Evolutionary conservation across 2,888 invertebrate species (phyloP).

Genomic region (Busseola fusca): DNA sequence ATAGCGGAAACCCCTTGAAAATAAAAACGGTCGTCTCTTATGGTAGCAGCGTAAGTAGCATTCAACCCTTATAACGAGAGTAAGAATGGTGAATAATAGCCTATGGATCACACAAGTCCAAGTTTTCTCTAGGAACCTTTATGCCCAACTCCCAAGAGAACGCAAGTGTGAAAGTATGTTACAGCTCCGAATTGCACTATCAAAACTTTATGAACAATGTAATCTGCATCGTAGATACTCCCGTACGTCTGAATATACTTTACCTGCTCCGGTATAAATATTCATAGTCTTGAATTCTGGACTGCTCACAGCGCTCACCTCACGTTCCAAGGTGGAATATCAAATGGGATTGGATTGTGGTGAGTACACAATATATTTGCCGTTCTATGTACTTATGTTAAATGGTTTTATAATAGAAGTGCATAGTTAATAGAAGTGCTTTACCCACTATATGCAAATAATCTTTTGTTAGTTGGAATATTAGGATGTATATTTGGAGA

Average conservation of each 20-base stretch:
- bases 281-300: constrained; percentile 61
- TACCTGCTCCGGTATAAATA: constrained; percentile 52
- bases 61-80: background rate
- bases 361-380: constrained; percentile 54
- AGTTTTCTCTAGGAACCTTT: background rate
- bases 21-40: background rate
- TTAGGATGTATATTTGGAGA: too few relatives aligned
- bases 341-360: constrained; percentile 60
- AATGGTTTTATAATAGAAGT: constrained; percentile 30
- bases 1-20: background rate
- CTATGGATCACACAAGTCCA: background rate
- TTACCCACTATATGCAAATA: background rate
- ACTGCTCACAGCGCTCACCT: constrained; percentile 57
- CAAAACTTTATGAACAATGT: constrained; percentile 58
- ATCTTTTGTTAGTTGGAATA: background rate
- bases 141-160: background rate
- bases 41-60: background rate
- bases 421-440: background rate
- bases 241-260: constrained; percentile 43
- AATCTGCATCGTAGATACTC: constrained; percentile 46
- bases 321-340: constrained; percentile 57
- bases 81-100: background rate
- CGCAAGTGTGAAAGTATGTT: constrained; percentile 18
- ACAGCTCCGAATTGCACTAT: constrained; percentile 45
- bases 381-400: constrained; percentile 39